phyloP scores from a whole-genome alignment of 2,113 vertebrate species.

The Colistium nudipinnis region DNA sequence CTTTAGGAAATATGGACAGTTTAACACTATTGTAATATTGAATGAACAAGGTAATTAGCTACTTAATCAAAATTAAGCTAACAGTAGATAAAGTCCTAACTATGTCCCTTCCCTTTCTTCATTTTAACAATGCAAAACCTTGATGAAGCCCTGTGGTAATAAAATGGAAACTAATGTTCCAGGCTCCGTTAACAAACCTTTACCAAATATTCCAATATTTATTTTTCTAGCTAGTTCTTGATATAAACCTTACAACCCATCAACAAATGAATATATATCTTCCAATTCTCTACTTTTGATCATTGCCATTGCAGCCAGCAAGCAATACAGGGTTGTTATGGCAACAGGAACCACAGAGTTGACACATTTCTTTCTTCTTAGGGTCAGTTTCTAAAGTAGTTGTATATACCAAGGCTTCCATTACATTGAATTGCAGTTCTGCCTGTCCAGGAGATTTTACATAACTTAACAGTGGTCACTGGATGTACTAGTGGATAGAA shows the following conservation, averaged over 20 bases:
- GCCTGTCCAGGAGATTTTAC: slow-evolving; percentile 19
- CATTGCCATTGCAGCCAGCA: slow-evolving; percentile 67
- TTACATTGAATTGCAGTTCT: background rate
- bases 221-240: background rate
- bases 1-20: background rate
- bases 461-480: slow-evolving; percentile 34
- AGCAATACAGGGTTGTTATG: slow-evolving; percentile 60
- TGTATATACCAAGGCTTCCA: background rate
- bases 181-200: background rate
- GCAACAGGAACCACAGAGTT: slow-evolving; percentile 61
- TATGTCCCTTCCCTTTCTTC: background rate
- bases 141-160: background rate
- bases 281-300: slow-evolving; percentile 58
- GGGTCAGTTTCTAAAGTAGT: slow-evolving; percentile 15
- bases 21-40: too few species aligned
- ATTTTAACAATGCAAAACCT: background rate
- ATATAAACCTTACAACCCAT: slow-evolving; percentile 16
- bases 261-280: slow-evolving; percentile 12
- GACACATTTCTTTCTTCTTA: slow-evolving; percentile 12
- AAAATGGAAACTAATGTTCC: background rate
- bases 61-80: too few species aligned
- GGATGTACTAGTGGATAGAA: too few species aligned
- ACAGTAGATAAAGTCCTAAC: background rate
- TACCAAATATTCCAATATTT: background rate
- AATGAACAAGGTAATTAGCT: too few species aligned